Evolutionary conservation across 1,140 invertebrate species (phyloP), one percentile per base, ranked within the genome.

Genomic region (Cyphomyrmex costatus): DNA sequence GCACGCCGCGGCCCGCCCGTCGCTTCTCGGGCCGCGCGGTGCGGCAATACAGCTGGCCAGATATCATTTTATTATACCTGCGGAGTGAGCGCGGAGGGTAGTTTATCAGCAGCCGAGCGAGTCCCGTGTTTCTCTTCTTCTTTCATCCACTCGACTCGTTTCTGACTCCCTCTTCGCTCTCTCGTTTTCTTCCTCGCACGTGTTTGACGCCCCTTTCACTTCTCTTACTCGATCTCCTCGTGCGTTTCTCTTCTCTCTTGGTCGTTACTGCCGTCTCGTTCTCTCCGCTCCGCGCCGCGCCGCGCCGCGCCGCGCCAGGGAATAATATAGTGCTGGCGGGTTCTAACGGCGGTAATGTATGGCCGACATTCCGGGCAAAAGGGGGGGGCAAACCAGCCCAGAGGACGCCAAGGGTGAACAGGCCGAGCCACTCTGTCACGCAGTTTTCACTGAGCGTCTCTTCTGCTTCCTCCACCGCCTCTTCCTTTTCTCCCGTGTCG

Each of bases 11-110:
- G 84, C 66, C 56, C 84, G 85, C 63, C 77, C 84, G 79, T 53
- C 78, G 79, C 61, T 42, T 63, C 88, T 53, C 68, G 46, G 36
- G 10, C 51, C 46, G 82, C 65, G 36, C 3, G 19, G 53, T n/a
- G 60, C 79, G 76, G 83, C 78, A 71, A 94, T 93, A 90, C 90
- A 88, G 68, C 78, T 89, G 82, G 73, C 70, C 91, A 92, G 93
- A 93, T 93, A 94, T 94, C 90, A 94, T 94, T 94, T 94, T 94
- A 94, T 94, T 94, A 93, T 94, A 93, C 91, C 91, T 89, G 88
- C 88, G 79, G 80, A 87, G 87, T 78, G 91, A 87, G 79, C 88
- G 85, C 80, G 84, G 85, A 90, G 88, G 92, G 92, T 92, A 92
- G 92, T 94, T 94, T 94, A 93, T 93, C 93, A 92, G 88, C 89